Evolutionary conservation across 1,140 invertebrate species (phyloP).

Genomic region (Piezodorus guildinii): DNA sequence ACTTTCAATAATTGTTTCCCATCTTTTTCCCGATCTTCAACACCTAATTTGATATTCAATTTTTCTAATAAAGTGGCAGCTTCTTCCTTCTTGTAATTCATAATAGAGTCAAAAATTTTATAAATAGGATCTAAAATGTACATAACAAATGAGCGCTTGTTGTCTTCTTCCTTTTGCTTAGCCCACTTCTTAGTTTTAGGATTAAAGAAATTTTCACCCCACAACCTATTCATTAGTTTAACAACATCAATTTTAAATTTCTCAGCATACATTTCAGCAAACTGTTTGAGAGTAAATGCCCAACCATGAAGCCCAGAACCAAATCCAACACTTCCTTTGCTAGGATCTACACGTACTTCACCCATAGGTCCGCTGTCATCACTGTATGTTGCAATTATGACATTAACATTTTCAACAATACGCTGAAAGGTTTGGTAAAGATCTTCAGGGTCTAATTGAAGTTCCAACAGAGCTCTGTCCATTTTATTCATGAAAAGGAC

Average conservation of each 20-base stretch:
- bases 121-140: constrained; percentile 98
- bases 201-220: constrained; percentile 99
- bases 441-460: constrained; percentile 92
- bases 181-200: constrained; percentile 95
- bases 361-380: constrained; percentile 98
- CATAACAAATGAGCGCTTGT: constrained; percentile 96
- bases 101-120: constrained; percentile 95
- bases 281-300: constrained; percentile 99
- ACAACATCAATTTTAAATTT: constrained; percentile 97
- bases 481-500: constrained; percentile 99
- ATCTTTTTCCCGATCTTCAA: constrained; percentile 93
- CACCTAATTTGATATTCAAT: constrained; percentile 81
- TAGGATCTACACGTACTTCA: constrained; percentile 89
- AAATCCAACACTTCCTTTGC: constrained; percentile 97
- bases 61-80: constrained; percentile 75
- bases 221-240: constrained; percentile 91
- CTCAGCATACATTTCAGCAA: constrained; percentile 96
- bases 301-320: constrained; percentile 98
- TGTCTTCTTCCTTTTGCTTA: constrained; percentile 76
- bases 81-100: constrained; percentile 97
- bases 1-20: constrained; percentile 85
- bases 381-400: constrained; percentile 98
- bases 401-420: constrained; percentile 99
- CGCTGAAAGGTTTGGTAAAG: constrained; percentile 99
- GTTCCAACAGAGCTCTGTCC: constrained; percentile 91